Conservation (phyloP, 2,888 invertebrate genomes). For the Diachrysia chrysitis region DNA sequence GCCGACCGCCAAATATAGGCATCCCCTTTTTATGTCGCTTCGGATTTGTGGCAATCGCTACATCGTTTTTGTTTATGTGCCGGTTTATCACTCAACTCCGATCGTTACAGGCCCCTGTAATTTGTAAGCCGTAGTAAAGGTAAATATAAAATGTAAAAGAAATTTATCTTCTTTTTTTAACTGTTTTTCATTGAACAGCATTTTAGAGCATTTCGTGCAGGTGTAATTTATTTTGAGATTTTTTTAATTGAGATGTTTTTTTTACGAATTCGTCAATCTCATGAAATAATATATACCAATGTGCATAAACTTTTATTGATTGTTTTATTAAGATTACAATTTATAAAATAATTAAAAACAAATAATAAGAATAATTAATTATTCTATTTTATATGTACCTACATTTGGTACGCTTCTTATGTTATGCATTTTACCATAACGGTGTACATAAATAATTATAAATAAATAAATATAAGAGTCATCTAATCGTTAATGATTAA, state of each 20-base stretch:
- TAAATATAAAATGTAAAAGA: constrained; percentile 12
- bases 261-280: too few species aligned
- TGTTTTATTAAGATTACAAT: too few species aligned
- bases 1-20: constrained; percentile 40
- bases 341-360: too few species aligned
- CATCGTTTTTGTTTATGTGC: constrained; percentile 30
- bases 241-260: neutral
- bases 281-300: too few species aligned
- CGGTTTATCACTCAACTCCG: constrained; percentile 14
- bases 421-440: too few species aligned
- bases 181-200: constrained; percentile 6
- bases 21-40: constrained; percentile 38
- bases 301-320: too few species aligned
- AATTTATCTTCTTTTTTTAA: constrained; percentile 22
- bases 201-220: neutral
- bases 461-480: too few species aligned
- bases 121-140: constrained; percentile 17
- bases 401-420: too few species aligned
- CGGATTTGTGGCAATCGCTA: constrained; percentile 37
- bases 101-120: constrained; percentile 22
- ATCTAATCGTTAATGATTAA: too few species aligned
- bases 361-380: too few species aligned
- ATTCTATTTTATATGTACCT: too few species aligned
- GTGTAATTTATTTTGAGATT: neutral
- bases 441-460: too few species aligned